Evolutionary conservation across 1,140 invertebrate genomes (phyloP).

Genomic region (Oppia nitens): DNA sequence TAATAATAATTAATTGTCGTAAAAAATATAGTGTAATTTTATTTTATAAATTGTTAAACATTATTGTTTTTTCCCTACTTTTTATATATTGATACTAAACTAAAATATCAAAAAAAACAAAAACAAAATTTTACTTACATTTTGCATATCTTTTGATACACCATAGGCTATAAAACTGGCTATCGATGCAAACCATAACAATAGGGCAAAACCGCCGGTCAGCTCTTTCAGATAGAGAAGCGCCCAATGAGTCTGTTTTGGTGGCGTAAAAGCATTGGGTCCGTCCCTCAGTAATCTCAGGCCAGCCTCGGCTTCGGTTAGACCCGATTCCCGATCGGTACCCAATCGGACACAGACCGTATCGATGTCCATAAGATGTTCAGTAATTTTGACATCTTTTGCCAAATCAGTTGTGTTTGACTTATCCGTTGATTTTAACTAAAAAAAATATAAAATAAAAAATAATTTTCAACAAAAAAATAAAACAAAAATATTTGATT

Average conservation of each 20-base stretch:
- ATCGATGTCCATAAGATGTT: neutral
- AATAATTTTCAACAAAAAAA: too few species aligned
- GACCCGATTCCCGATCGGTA: neutral
- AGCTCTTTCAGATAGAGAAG: neutral
- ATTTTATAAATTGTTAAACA: too few species aligned
- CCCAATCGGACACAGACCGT: neutral
- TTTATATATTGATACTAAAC: too few species aligned
- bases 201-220: neutral
- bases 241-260: neutral
- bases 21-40: too few species aligned
- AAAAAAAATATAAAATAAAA: too few species aligned
- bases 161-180: neutral
- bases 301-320: neutral
- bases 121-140: neutral
- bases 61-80: too few species aligned
- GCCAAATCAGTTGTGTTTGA: neutral
- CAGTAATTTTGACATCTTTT: conserved; percentile 1
- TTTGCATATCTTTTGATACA: neutral
- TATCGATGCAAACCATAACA: conserved; percentile 1
- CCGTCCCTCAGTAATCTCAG: neutral
- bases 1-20: too few species aligned
- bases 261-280: conserved; percentile 3
- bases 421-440: too few species aligned
- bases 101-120: too few species aligned
- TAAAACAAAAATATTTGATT: too few species aligned